Conservation (phyloP, 2,888 invertebrate genomes). For the Adelognathus sp. region DNA sequence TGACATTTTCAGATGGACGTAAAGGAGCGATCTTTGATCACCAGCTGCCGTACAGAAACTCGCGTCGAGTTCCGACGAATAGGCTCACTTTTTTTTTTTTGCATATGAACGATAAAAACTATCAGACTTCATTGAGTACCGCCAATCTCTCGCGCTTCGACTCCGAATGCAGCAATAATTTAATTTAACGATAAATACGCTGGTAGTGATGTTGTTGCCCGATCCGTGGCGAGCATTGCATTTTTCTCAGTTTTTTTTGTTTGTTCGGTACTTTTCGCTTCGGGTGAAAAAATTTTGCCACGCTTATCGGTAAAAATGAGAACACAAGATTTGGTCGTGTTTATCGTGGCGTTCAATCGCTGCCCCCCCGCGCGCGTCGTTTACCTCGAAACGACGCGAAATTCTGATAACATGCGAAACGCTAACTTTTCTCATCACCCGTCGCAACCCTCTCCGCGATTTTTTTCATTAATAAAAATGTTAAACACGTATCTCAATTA, state of each 20-base stretch:
- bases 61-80: background rate
- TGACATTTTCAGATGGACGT: slow-evolving; percentile 25
- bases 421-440: background rate
- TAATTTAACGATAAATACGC: slow-evolving; percentile 14
- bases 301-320: slow-evolving; percentile 16
- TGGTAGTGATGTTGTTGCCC: background rate
- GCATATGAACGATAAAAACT: slow-evolving; percentile 43
- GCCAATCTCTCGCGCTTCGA: slow-evolving; percentile 9
- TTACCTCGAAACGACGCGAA: background rate
- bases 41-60: slow-evolving; percentile 10
- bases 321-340: slow-evolving; percentile 41
- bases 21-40: background rate
- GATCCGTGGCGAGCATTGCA: background rate
- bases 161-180: slow-evolving; percentile 30
- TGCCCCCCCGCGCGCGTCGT: slow-evolving; percentile 3
- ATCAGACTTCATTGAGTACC: slow-evolving; percentile 45
- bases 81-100: slow-evolving; percentile 5
- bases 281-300: background rate
- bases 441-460: too few relatives aligned
- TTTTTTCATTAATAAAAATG: slow-evolving; percentile 28
- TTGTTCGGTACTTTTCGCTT: background rate
- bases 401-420: background rate
- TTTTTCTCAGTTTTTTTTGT: background rate
- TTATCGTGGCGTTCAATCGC: background rate
- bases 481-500: slow-evolving; percentile 58